These are phyloP conservation scores for Nasonovia ribisnigri DNA, from an alignment of 2,888 invertebrate genomes.

Conservation along the genomic window DNA sequence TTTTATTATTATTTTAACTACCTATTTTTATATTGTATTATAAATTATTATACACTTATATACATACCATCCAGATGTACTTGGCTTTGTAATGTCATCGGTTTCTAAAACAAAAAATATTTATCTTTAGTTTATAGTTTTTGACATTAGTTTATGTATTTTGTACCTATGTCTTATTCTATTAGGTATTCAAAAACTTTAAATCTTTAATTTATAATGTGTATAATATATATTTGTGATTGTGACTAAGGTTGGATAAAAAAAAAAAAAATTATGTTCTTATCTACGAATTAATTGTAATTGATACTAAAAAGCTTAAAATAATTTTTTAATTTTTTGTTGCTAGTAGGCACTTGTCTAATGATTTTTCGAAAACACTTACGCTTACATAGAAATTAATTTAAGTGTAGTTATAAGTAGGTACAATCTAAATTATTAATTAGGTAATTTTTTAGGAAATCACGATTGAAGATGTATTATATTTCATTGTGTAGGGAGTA, in stretches of 20 bases:
- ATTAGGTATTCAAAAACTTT: neutral
- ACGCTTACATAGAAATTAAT: neutral
- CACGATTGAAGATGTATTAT: too few relatives aligned
- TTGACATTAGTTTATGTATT: neutral
- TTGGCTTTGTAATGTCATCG: constrained; percentile 52
- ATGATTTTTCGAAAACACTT: neutral
- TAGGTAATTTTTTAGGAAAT: neutral
- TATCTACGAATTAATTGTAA: neutral
- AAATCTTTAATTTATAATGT: neutral
- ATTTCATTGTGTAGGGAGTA: too few relatives aligned
- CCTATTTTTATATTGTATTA: neutral
- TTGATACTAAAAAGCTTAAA: neutral
- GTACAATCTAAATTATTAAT: neutral
- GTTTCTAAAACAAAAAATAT: constrained; percentile 58
- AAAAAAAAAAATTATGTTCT: neutral
- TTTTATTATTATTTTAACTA: neutral
- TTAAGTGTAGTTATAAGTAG: too few relatives aligned
- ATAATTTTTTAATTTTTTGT: neutral
- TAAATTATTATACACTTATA: neutral
- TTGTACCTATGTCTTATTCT: neutral
- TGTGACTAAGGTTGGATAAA: neutral
- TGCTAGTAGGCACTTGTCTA: neutral
- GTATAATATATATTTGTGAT: neutral
- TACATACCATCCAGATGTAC: constrained; percentile 62
- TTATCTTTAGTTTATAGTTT: neutral